Evolutionary conservation across 1,140 invertebrate genomes (phyloP), one percentile per base, ranked within the genome.

Genomic region (Anoplophora glabripennis): DNA sequence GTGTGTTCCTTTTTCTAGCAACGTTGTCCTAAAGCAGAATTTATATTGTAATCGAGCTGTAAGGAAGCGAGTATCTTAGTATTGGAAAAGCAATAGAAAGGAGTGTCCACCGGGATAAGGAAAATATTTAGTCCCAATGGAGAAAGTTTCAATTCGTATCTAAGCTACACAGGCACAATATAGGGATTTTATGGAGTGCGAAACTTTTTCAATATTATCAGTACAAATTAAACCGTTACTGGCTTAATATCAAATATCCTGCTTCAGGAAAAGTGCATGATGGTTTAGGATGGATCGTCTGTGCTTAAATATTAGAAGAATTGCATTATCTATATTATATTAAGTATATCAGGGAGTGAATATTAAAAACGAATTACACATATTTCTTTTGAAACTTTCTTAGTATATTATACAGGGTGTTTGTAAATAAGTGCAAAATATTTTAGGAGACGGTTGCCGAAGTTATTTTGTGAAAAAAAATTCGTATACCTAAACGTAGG

Each of bases 61-160:
- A 38, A 45, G 35, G 37, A 48, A 51, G 37, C 17, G n/a, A 55
- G 41, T 35, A 36, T 58, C 53, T 49, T 56, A 46, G 38, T 62
- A 61, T 66, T 51, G 57, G 59, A 63, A 66, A 68, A 66, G 61
- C 64, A 66, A 66, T 66, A 69, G 64, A 66, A 57, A 57, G 52
- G 62, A 69, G 65, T 63, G 64, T 66, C 67, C 67, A 63, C 45
- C 34, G 64, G 67, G 67, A 69, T 69, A 66, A 65, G 64, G 61
- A 62, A 66, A 69, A 66, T 69, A 69, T 66, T 69, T 69, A 59
- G 64, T 69, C 55, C 63, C 57, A 37, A 21, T 21, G 59, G 62
- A 53, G 44, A 64, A 69, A 69, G 53, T 69, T 65, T 64, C 64
- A 64, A 69, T 69, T 69, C 61, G 61, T 64, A 63, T 69, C 64